Evolutionary conservation across 1,140 invertebrate genomes (phyloP).

Genomic region (Orius insidiosus): DNA sequence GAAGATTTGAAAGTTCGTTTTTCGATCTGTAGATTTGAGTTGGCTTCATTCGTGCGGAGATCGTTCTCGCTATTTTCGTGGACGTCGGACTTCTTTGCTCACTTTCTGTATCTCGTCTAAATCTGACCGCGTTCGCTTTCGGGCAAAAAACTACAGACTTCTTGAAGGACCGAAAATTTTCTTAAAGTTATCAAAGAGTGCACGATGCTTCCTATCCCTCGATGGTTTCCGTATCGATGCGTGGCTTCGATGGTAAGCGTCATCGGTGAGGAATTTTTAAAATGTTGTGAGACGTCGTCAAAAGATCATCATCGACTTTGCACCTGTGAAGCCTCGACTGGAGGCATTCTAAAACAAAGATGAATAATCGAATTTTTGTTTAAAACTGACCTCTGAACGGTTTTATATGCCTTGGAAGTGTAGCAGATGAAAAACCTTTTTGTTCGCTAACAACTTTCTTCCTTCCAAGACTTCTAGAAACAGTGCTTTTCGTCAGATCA

Average conservation of each 20-base stretch:
- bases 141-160: conserved; percentile 26
- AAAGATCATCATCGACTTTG: conserved; percentile 10
- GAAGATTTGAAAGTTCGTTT: conserved; percentile 11
- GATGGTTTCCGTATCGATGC: conserved; percentile 25
- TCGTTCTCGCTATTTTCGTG: not conserved
- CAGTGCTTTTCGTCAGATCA: not conserved
- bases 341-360: conserved; percentile 9
- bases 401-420: conserved; percentile 17
- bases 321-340: conserved; percentile 10
- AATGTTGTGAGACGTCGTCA: conserved; percentile 21
- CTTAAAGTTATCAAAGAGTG: conserved; percentile 28
- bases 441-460: conserved; percentile 17
- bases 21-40: conserved; percentile 10
- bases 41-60: conserved; percentile 1
- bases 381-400: conserved; percentile 16
- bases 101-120: conserved; percentile 26
- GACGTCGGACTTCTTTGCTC: conserved; percentile 22
- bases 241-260: conserved; percentile 23
- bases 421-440: conserved; percentile 12
- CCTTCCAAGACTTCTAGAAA: conserved; percentile 16
- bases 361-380: not conserved
- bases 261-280: conserved; percentile 28
- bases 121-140: conserved; percentile 24
- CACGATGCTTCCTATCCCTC: conserved; percentile 29
- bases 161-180: conserved; percentile 30